Conservation (phyloP, 2,888 invertebrate genomes). For the Hesperia comma region DNA sequence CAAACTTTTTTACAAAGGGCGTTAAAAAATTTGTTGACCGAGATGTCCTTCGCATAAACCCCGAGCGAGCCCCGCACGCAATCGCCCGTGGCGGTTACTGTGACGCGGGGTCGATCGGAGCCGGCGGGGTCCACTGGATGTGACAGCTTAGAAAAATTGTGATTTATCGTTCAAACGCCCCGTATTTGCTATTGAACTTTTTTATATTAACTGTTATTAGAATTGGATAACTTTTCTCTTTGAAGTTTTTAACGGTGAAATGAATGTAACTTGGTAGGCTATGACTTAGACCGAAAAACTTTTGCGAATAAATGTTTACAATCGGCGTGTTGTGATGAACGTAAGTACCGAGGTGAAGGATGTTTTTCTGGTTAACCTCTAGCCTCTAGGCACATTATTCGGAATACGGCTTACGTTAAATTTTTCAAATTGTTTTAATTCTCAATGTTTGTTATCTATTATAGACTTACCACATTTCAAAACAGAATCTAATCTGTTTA, state of each 20-base stretch:
- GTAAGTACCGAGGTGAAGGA: too few species aligned
- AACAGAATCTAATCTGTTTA: too few species aligned
- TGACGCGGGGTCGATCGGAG: constrained; percentile 51
- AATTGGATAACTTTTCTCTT: not conserved
- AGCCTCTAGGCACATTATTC: too few species aligned
- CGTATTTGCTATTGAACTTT: constrained; percentile 10
- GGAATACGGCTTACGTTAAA: too few species aligned
- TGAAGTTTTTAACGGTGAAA: not conserved
- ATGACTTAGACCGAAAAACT: too few species aligned
- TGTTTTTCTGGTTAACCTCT: too few species aligned
- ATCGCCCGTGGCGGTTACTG: constrained; percentile 64
- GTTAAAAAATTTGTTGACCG: constrained; percentile 31
- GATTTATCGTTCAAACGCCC: constrained; percentile 24
- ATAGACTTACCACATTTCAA: too few species aligned
- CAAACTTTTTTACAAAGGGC: constrained; percentile 17
- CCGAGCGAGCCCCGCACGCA: constrained; percentile 53
- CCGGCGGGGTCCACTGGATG: constrained; percentile 45
- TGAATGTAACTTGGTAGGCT: not conserved
- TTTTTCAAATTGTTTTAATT: too few species aligned
- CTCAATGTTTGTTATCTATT: too few species aligned
- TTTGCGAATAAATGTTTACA: too few species aligned
- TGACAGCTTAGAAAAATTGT: constrained; percentile 33
- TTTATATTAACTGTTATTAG: not conserved
- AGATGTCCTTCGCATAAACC: constrained; percentile 26
- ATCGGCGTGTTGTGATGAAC: too few species aligned